A percentile compares a stretch with the other conserved stretches of the same genome.
These are phyloP conservation scores for Tiaroga cobitis DNA, from an alignment of 2,797 vertebrate species.

Conservation along the genomic window DNA sequence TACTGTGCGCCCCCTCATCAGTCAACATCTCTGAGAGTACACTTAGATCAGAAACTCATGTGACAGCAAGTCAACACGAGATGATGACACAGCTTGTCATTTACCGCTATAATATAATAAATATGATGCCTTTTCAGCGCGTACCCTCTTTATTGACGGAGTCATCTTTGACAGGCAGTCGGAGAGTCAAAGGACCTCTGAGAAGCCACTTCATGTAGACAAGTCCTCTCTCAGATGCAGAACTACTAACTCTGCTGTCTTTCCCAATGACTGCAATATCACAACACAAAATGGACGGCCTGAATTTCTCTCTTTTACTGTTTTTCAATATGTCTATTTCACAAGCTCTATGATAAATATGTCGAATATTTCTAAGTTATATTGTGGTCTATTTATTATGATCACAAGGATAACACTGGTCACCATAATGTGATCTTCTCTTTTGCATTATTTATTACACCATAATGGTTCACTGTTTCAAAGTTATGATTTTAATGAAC, in stretches of 20 bases:
- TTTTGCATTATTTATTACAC: slow-evolving; percentile 19
- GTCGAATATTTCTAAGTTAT: background rate
- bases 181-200: slow-evolving; percentile 31
- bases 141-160: slow-evolving; percentile 56
- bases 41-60: background rate
- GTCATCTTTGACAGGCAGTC: slow-evolving; percentile 33
- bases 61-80: background rate
- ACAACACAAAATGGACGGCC: background rate
- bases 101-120: background rate
- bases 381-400: background rate
- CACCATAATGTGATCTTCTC: background rate
- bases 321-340: background rate
- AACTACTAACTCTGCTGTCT: background rate
- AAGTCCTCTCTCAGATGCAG: background rate
- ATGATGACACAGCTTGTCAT: slow-evolving; percentile 12
- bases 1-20: background rate
- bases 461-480: background rate
- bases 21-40: slow-evolving; percentile 11
- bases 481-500: background rate
- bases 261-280: background rate
- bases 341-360: background rate
- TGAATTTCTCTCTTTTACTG: background rate
- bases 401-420: background rate
- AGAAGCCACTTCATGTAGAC: background rate
- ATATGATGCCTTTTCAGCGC: background rate